Conservation (phyloP, 1,140 invertebrate species). For the Drosophila pseudoobscura region DNA sequence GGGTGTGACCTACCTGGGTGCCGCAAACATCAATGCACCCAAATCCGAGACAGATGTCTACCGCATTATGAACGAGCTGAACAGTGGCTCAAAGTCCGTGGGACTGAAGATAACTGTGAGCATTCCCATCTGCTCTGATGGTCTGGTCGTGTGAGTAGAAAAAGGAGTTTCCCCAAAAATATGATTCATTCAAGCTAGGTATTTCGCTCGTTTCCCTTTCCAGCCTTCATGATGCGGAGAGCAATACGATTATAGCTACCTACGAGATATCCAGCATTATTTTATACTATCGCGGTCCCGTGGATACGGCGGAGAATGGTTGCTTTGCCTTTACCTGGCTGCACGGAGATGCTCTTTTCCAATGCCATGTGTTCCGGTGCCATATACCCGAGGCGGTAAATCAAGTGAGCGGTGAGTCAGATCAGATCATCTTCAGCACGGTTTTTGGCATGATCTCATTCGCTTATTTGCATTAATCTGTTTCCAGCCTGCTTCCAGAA, state of each 20-base stretch:
- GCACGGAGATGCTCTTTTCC: slow-evolving; percentile 95
- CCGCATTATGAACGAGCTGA: slow-evolving; percentile 95
- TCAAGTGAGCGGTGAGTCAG: slow-evolving; percentile 87
- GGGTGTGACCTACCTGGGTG: slow-evolving; percentile 97
- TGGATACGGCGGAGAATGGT: slow-evolving; percentile 91
- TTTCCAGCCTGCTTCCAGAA: slow-evolving; percentile 93
- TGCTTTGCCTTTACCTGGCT: slow-evolving; percentile 99
- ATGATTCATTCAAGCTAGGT: not conserved
- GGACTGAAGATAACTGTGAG: slow-evolving; percentile 95
- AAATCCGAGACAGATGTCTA: slow-evolving; percentile 98
- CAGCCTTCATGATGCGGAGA: slow-evolving; percentile 94
- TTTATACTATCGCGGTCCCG: slow-evolving; percentile 96
- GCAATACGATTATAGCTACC: slow-evolving; percentile 92
- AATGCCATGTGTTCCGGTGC: slow-evolving; percentile 98
- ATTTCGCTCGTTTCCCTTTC: not conserved
- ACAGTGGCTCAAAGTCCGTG: slow-evolving; percentile 86
- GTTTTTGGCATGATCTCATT: slow-evolving; percentile 2
- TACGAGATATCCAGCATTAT: slow-evolving; percentile 97
- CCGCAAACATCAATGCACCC: slow-evolving; percentile 95
- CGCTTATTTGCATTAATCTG: slow-evolving; percentile 39
- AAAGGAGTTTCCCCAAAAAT: not conserved
- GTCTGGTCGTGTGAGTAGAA: slow-evolving; percentile 89
- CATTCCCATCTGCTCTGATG: slow-evolving; percentile 94
- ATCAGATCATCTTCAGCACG: not conserved
- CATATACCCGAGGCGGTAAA: slow-evolving; percentile 97